Percentiles rank a stretch among this genome's conserved stretches.
These are phyloP conservation scores for Orientallactaga sibirica DNA, from an alignment of 2,797 vertebrate genomes.

Conservation along the genomic window DNA sequence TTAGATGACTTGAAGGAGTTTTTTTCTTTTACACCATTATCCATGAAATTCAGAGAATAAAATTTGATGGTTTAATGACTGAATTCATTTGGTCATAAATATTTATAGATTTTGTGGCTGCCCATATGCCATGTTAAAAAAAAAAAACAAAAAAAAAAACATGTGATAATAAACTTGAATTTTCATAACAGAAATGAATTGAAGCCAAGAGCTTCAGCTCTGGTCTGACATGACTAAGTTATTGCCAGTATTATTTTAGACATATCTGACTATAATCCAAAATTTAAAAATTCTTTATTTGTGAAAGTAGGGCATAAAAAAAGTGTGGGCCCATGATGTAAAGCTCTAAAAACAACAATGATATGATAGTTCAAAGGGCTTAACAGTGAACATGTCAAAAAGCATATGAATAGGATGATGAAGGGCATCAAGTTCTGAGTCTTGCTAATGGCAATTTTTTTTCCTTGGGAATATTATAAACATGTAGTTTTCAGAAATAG, in stretches of 20 bases:
- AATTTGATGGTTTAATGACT: conserved; percentile 20
- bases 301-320: background rate
- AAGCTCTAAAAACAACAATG: background rate
- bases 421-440: background rate
- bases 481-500: background rate
- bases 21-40: background rate
- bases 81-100: conserved; percentile 3
- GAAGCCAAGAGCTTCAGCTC: background rate
- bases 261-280: conserved; percentile 6
- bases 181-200: background rate
- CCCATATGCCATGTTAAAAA: conserved; percentile 1
- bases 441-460: background rate
- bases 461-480: background rate
- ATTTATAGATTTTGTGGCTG: conserved; percentile 6
- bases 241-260: background rate
- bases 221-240: background rate
- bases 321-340: background rate
- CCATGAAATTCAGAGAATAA: background rate
- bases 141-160: conserved; percentile 48
- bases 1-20: conserved; percentile 37
- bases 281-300: background rate
- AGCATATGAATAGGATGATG: background rate
- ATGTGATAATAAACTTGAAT: conserved; percentile 4
- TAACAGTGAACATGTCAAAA: background rate
- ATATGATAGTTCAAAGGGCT: background rate